These are phyloP conservation scores for Cepaea nemoralis DNA, from an alignment of 1,140 invertebrate species.

Conservation along the genomic window DNA sequence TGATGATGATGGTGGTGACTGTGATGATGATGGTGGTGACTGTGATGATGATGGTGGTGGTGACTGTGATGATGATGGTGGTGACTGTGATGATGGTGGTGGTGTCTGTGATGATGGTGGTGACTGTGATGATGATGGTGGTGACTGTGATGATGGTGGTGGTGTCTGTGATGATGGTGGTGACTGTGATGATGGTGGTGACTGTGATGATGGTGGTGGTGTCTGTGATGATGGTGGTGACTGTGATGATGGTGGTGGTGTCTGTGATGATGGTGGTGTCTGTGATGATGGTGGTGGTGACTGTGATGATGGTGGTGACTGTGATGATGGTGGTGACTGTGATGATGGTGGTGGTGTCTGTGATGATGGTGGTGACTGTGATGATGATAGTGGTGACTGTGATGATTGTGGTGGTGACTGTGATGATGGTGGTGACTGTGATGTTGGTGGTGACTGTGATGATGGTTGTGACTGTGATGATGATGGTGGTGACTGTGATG, in stretches of 20 bases:
- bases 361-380: neutral
- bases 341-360: neutral
- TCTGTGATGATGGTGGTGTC: neutral
- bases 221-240: too few species aligned
- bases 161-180: too few species aligned
- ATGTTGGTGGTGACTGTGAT: neutral
- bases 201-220: too few species aligned
- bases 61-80: too few species aligned
- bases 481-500: neutral
- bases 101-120: too few species aligned
- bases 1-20: slow-evolving; percentile 13
- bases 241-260: neutral
- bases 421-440: neutral
- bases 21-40: slow-evolving; percentile 5
- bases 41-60: too few species aligned
- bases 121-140: too few species aligned
- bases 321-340: neutral
- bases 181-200: too few species aligned
- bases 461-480: neutral
- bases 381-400: neutral
- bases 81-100: too few species aligned
- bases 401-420: neutral
- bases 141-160: too few species aligned
- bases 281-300: neutral
- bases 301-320: neutral